A percentile compares a stretch with the other conserved stretches of the same genome.
phyloP scores from a whole-genome alignment of 2,113 vertebrate species.

The Beaufortia kweichowensis region DNA sequence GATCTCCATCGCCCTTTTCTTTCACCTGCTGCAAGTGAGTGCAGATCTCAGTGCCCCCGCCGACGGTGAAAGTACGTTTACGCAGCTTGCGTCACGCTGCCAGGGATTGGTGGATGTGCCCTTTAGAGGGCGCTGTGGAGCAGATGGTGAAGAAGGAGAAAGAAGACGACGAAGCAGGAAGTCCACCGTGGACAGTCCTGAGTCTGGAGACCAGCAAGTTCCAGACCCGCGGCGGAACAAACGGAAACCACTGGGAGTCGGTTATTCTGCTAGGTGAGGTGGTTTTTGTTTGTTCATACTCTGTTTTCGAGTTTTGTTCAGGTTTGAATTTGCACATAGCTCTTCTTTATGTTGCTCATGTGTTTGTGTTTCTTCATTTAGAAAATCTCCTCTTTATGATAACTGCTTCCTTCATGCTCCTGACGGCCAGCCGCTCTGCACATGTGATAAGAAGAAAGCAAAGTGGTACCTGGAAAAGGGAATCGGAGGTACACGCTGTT shows the following conservation, averaged over 20 bases:
- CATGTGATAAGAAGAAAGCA: constrained; percentile 97
- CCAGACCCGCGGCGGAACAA: constrained; percentile 87
- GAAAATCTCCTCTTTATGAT: constrained; percentile 96
- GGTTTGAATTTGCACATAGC: no score
- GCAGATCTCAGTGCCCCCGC: constrained; percentile 58
- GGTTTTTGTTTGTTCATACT: background rate
- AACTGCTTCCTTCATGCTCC: constrained; percentile 97
- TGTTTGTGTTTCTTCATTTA: constrained; percentile 57
- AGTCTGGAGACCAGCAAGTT: constrained; percentile 77
- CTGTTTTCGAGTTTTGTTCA: no score
- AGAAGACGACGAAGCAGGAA: constrained; percentile 71
- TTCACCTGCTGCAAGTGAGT: constrained; percentile 80
- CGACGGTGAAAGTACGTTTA: constrained; percentile 64
- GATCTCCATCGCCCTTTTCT: constrained; percentile 89
- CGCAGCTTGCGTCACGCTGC: constrained; percentile 76
- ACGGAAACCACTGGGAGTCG: constrained; percentile 87
- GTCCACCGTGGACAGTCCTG: constrained; percentile 60
- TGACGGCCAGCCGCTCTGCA: constrained; percentile 94
- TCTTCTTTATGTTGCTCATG: background rate
- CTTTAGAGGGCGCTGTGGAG: constrained; percentile 75
- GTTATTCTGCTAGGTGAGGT: constrained; percentile 88
- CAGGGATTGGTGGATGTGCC: constrained; percentile 87
- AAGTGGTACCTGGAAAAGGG: constrained; percentile 98
- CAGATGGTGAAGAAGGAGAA: constrained; percentile 68
- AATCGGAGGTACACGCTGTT: constrained; percentile 82